Evolutionary conservation across 2,888 invertebrate genomes (phyloP), one percentile per base, ranked within the genome.

Genomic region (Sisyra terminalis): DNA sequence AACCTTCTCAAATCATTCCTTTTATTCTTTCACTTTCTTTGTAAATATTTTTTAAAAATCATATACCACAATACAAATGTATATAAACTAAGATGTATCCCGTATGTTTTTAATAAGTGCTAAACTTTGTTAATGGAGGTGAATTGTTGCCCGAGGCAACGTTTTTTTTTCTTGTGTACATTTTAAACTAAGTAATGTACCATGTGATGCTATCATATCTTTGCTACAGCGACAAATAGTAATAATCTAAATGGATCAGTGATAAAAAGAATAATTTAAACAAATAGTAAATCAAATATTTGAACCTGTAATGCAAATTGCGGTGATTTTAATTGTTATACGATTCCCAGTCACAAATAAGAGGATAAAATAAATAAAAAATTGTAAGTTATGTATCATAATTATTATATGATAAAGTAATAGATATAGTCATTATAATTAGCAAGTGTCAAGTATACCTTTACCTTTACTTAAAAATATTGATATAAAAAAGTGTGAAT

Each of bases 121-220:
- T 14, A 34, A 14, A 34, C 13, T 34, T 34, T 34, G 34, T 34
- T 14, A 14, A 34, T 14, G 7, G 11, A 14, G 15, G 11, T 11
- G 15, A 34, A 34, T 14, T 17, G 17, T 38, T 38, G 38, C 38
- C 38, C 15, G 18, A 38, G 38, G 38, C 38, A 17, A 38, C 16
- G 38, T 38, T 17, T 24, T 24, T 24, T 24, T 24, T 24, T 24
- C 24, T 24, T 24, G 24, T 17, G 38, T 38, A 38, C 38, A 38
- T 38, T 38, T 38, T 18, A 11, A 18, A 17, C 15, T 34, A 34
- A 34, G 17, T 11, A 38, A 38, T 51, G 52, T 52, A 57, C 60
- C 63, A 63, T 77, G 78, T 78, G 78, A 78, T 78, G 73, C 75
- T 77, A 78, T 73, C 79, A 79, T 79, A 79, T 79, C 79, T 74